These are phyloP conservation scores for Steinernema khuongi DNA, from an alignment of 1,140 invertebrate species.

Conservation along the genomic window DNA sequence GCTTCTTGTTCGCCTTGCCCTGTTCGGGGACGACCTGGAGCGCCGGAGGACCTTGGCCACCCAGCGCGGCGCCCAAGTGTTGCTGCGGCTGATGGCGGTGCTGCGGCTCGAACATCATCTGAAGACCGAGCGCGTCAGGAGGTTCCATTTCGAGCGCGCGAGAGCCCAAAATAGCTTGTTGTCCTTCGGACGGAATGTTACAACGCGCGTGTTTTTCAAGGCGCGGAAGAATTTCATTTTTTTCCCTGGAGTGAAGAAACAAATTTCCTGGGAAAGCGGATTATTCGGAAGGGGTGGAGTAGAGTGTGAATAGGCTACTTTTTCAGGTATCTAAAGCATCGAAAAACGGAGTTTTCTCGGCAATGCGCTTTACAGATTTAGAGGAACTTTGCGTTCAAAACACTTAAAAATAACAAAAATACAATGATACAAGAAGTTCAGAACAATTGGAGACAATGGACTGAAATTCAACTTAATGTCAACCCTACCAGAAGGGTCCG, in stretches of 20 bases:
- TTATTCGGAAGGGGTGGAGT: not conserved
- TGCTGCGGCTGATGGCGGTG: not conserved
- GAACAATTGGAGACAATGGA: too few relatives aligned
- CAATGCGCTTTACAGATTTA: too few relatives aligned
- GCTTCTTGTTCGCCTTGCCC: not conserved
- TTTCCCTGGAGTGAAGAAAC: too few relatives aligned
- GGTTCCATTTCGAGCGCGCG: slow-evolving; percentile 1
- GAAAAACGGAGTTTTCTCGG: too few relatives aligned
- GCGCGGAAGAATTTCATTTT: too few relatives aligned
- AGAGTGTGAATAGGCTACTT: too few relatives aligned
- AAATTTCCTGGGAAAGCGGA: not conserved
- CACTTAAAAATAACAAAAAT: too few relatives aligned
- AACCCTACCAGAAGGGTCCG: not conserved
- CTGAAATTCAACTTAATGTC: too few relatives aligned
- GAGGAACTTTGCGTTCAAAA: too few relatives aligned
- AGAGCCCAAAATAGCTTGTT: not conserved
- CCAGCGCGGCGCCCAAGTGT: not conserved
- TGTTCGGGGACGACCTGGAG: not conserved
- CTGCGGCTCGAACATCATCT: slow-evolving; percentile 5
- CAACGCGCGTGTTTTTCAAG: slow-evolving; percentile 2
- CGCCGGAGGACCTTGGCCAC: not conserved
- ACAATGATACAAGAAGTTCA: too few relatives aligned
- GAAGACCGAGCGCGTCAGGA: not conserved
- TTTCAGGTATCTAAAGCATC: too few relatives aligned
- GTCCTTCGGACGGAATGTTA: slow-evolving; percentile 14